Evolutionary conservation across 2,888 invertebrate species (phyloP).

Genomic region (Conus canariensis): DNA sequence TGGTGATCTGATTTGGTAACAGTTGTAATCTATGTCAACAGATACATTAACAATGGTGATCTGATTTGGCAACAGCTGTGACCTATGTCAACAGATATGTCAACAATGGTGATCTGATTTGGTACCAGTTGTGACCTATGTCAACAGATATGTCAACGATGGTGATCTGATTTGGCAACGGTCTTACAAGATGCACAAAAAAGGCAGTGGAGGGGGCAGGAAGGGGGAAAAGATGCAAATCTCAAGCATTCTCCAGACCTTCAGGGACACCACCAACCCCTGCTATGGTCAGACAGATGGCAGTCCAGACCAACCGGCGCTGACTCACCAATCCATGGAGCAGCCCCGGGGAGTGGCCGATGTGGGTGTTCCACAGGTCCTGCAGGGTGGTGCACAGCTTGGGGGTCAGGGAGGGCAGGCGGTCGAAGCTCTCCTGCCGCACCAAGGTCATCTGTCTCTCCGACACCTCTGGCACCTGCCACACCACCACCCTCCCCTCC

Average conservation of each 20-base stretch:
- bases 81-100: neutral
- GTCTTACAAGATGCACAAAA: neutral
- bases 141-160: too few relatives aligned
- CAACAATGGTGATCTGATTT: too few relatives aligned
- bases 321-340: conserved; percentile 89
- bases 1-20: too few relatives aligned
- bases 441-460: conserved; percentile 83
- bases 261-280: neutral
- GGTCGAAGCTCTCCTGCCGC: conserved; percentile 82
- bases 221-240: too few relatives aligned
- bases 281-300: neutral
- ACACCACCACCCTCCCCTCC: conserved; percentile 92
- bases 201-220: too few relatives aligned
- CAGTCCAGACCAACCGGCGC: neutral
- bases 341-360: conserved; percentile 93
- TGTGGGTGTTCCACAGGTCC: conserved; percentile 92
- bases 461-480: conserved; percentile 92
- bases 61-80: too few relatives aligned
- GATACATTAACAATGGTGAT: neutral
- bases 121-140: too few relatives aligned
- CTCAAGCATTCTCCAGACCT: too few relatives aligned
- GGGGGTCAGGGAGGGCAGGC: conserved; percentile 85
- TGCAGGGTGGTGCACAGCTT: conserved; percentile 87
- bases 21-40: neutral
- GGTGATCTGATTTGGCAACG: too few relatives aligned